A percentile compares a stretch with the other conserved stretches of the same genome.
These are phyloP conservation scores for Agrypnia vestita DNA, from an alignment of 1,140 invertebrate genomes.

Conservation along the genomic window DNA sequence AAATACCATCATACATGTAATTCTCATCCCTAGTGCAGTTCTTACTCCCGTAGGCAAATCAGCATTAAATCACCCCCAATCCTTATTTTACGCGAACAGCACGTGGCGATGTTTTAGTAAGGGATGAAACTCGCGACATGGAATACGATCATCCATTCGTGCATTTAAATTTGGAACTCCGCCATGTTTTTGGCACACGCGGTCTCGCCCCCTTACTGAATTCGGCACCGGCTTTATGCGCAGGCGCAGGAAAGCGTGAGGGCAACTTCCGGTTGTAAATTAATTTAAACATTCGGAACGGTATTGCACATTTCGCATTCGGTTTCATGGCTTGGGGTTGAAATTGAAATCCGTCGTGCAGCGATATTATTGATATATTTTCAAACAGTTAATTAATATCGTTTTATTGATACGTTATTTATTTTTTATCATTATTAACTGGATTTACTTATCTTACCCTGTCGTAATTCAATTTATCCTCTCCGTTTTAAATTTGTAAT, in stretches of 20 bases:
- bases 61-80: not conserved
- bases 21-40: no score
- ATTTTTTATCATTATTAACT: no score
- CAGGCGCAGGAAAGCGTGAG: conserved; percentile 10
- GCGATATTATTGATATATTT: conserved; percentile 8
- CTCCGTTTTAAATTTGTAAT: no score
- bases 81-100: not conserved
- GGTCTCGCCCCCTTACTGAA: conserved; percentile 39
- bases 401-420: no score
- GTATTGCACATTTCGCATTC: conserved; percentile 17
- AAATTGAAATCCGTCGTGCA: not conserved
- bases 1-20: no score
- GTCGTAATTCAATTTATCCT: no score
- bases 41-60: not conserved
- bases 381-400: not conserved
- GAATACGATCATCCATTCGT: not conserved
- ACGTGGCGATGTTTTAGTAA: conserved; percentile 13
- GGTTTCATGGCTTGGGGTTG: not conserved
- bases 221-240: conserved; percentile 40
- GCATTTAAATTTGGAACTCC: conserved; percentile 36
- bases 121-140: conserved; percentile 9
- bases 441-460: no score
- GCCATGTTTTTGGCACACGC: conserved; percentile 53
- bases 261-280: conserved; percentile 55
- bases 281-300: conserved; percentile 40